Percentiles rank a stretch among this genome's conserved stretches.
These are phyloP conservation scores for Globodera ellingtonae DNA, from an alignment of 1,140 invertebrate species.

Conservation along the genomic window DNA sequence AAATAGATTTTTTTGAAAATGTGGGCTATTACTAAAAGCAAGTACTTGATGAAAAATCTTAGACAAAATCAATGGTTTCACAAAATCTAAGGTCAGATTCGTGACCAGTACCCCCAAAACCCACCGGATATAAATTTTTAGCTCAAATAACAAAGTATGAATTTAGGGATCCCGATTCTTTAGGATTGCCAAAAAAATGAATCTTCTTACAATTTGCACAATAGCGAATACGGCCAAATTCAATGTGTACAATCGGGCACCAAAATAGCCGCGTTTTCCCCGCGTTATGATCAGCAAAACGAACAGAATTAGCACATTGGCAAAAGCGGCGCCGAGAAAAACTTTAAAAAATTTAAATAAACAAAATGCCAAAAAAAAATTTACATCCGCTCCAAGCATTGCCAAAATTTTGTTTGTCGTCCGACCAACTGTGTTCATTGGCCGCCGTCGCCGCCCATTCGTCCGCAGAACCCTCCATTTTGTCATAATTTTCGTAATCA, in stretches of 20 bases:
- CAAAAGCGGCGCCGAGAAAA: slow-evolving; percentile 8
- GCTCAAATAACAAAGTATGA: no score
- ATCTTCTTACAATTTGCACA: neutral
- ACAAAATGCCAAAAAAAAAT: neutral
- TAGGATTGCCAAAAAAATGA: no score
- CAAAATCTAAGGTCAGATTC: no score
- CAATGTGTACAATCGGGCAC: neutral
- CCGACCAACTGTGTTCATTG: no score
- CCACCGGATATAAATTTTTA: no score
- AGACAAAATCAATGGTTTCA: no score
- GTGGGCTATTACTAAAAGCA: no score
- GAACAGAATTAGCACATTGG: neutral
- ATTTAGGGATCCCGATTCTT: no score
- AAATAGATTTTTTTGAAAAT: no score
- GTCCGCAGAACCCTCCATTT: neutral
- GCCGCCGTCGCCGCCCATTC: neutral
- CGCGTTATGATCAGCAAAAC: neutral
- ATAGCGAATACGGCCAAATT: slow-evolving; percentile 1
- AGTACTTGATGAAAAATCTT: no score
- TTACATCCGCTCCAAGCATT: neutral
- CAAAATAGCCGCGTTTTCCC: slow-evolving; percentile 12
- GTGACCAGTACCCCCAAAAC: no score
- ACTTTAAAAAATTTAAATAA: neutral
- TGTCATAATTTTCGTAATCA: neutral
- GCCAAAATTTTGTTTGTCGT: neutral